These are phyloP conservation scores for Acleris laterana DNA, from an alignment of 2,888 invertebrate genomes.

Conservation along the genomic window DNA sequence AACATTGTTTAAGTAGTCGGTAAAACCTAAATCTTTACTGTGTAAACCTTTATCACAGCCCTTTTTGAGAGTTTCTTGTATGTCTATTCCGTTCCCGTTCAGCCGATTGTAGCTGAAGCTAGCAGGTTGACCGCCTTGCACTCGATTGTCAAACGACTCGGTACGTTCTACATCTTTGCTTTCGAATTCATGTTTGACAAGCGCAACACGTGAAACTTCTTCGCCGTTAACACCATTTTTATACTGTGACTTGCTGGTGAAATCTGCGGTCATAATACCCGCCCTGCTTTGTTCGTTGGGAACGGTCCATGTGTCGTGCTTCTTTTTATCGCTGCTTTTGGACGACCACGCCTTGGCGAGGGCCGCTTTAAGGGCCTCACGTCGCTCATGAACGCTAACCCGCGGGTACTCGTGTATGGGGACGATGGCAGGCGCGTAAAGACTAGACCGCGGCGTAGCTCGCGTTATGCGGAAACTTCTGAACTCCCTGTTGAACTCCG, in stretches of 20 bases:
- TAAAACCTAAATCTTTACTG: constrained; percentile 76
- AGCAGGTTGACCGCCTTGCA: constrained; percentile 64
- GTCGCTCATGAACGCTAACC: constrained; percentile 82
- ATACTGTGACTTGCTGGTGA: constrained; percentile 62
- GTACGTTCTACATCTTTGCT: constrained; percentile 69
- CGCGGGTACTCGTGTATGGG: constrained; percentile 86
- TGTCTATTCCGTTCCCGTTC: constrained; percentile 74
- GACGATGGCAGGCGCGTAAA: constrained; percentile 82
- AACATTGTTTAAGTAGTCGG: constrained; percentile 80
- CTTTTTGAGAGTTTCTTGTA: constrained; percentile 79
- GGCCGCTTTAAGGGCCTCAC: constrained; percentile 80
- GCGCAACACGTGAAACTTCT: constrained; percentile 70
- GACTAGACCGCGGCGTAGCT: constrained; percentile 78
- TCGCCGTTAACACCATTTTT: constrained; percentile 62
- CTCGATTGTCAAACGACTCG: constrained; percentile 63
- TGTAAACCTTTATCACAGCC: constrained; percentile 83
- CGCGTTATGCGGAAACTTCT: constrained; percentile 84
- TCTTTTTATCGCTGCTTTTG: constrained; percentile 73
- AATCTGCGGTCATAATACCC: constrained; percentile 68
- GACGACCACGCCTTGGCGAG: constrained; percentile 81
- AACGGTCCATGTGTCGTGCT: constrained; percentile 78
- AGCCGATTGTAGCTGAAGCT: constrained; percentile 70
- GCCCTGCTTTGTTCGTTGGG: constrained; percentile 70
- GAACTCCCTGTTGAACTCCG: constrained; percentile 86
- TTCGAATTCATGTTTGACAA: constrained; percentile 77